These are phyloP conservation scores for Trissolcus japonicus DNA, from an alignment of 2,888 invertebrate genomes.

Conservation along the genomic window DNA sequence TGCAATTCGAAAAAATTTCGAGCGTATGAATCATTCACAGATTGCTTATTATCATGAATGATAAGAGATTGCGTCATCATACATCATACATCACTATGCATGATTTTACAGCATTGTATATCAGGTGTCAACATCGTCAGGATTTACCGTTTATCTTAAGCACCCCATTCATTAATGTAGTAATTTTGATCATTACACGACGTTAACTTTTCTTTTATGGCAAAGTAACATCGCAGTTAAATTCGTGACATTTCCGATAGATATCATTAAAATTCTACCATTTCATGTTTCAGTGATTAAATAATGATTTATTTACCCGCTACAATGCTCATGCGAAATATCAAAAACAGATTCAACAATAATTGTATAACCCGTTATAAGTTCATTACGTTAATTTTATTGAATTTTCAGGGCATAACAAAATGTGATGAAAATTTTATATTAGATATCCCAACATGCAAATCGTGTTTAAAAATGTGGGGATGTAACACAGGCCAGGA, in stretches of 20 bases:
- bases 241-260: not conserved
- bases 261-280: too few species aligned
- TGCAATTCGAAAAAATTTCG: too few species aligned
- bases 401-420: not conserved
- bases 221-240: not conserved
- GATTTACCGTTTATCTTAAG: constrained; percentile 36
- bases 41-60: too few species aligned
- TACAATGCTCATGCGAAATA: not conserved
- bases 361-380: too few species aligned
- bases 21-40: too few species aligned
- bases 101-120: constrained; percentile 42
- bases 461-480: too few species aligned
- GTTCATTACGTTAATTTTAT: not conserved
- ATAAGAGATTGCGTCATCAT: constrained; percentile 20
- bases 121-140: constrained; percentile 38
- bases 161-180: constrained; percentile 34
- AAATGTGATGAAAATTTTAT: constrained; percentile 1
- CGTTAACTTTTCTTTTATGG: constrained; percentile 12
- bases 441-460: not conserved
- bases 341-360: not conserved
- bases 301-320: too few species aligned
- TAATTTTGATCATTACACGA: constrained; percentile 33
- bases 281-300: too few species aligned
- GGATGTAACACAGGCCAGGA: too few species aligned
- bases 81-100: constrained; percentile 23